Percentiles rank a stretch among this genome's conserved stretches.
phyloP scores from a whole-genome alignment of 2,797 vertebrate species.

The Neoniphon sammara region DNA sequence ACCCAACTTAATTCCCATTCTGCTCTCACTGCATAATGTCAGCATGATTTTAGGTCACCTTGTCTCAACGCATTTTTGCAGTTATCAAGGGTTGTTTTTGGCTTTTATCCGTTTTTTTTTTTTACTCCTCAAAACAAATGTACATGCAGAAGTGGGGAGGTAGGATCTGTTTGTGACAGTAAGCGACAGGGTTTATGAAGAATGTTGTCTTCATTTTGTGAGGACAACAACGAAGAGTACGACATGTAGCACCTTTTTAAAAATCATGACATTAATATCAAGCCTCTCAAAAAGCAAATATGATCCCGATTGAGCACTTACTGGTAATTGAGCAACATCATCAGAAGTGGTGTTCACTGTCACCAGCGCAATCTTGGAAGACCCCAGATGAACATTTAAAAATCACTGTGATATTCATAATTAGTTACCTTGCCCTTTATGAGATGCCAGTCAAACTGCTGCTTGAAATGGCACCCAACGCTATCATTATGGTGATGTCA shows the following conservation, averaged over 20 bases:
- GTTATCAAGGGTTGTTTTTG: no score
- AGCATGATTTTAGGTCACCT: no score
- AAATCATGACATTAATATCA: neutral
- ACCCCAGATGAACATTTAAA: slow-evolving; percentile 8
- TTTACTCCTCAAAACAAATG: no score
- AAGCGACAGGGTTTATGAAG: no score
- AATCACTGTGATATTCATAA: slow-evolving; percentile 9
- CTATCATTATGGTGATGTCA: slow-evolving; percentile 15
- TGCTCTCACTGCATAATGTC: no score
- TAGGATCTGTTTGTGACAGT: no score
- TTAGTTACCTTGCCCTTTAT: slow-evolving; percentile 19
- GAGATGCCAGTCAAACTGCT: slow-evolving; percentile 30
- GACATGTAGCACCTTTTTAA: neutral
- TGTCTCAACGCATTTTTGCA: no score
- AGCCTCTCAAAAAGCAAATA: neutral
- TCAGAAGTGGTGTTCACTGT: slow-evolving; percentile 2
- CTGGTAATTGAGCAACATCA: slow-evolving; percentile 1
- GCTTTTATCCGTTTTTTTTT: no score
- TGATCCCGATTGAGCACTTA: slow-evolving; percentile 10
- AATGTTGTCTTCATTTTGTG: no score
- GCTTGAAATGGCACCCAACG: slow-evolving; percentile 33
- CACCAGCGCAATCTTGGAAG: neutral
- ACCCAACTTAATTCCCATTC: no score
- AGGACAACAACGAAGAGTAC: no score
- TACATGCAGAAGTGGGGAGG: no score